Evolutionary conservation across 2,113 vertebrate genomes (phyloP).

Genomic region (Rhinogobius similis): DNA sequence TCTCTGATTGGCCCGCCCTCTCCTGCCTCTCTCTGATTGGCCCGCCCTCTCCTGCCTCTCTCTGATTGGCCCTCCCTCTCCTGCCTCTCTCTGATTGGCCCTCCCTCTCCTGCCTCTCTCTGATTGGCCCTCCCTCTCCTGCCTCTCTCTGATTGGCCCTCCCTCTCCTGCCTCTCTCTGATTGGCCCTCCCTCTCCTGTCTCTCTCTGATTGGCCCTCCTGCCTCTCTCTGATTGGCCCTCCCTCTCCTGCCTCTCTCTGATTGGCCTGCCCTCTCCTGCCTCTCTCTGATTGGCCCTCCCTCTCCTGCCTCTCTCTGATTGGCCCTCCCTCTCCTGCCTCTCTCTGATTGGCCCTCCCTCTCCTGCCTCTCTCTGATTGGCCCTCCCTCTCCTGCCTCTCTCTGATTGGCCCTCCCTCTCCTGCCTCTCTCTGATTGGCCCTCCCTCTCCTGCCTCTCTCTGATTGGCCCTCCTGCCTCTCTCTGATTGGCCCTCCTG

Average conservation of each 20-base stretch:
- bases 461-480: neutral
- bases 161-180: too few relatives aligned
- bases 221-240: neutral
- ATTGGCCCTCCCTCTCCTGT: neutral
- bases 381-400: neutral
- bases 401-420: neutral
- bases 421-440: neutral
- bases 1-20: neutral
- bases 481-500: neutral
- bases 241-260: neutral
- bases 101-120: neutral
- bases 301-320: neutral
- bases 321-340: neutral
- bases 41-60: neutral
- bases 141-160: too few relatives aligned
- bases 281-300: neutral
- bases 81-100: neutral
- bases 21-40: neutral
- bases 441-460: neutral
- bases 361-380: too few relatives aligned
- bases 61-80: neutral
- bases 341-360: too few relatives aligned
- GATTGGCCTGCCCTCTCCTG: neutral
- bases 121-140: neutral
- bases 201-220: neutral